Percentiles rank a stretch among this genome's conserved stretches.
phyloP scores from a whole-genome alignment of 1,140 invertebrate species.

The Trialeurodes vaporariorum region DNA sequence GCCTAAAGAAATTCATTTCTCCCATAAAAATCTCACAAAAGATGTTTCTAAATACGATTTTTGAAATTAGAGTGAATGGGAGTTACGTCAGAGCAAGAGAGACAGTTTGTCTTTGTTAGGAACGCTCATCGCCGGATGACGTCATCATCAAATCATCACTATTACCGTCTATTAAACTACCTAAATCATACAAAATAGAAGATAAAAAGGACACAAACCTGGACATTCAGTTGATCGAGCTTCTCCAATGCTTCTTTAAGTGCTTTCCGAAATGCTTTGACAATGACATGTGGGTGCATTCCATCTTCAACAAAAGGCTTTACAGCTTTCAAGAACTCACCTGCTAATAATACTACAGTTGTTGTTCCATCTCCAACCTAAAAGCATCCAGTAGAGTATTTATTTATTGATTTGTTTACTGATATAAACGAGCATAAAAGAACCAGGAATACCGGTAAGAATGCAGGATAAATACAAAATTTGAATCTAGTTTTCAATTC shows the following conservation, averaged over 20 bases:
- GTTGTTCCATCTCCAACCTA: slow-evolving; percentile 98
- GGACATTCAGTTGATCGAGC: slow-evolving; percentile 76
- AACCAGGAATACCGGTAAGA: not conserved
- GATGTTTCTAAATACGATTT: too few relatives aligned
- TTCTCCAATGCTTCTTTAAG: slow-evolving; percentile 67
- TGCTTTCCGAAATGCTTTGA: slow-evolving; percentile 74
- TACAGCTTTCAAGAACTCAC: slow-evolving; percentile 89
- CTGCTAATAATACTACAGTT: slow-evolving; percentile 87
- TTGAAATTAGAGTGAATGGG: too few relatives aligned
- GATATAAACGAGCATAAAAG: not conserved
- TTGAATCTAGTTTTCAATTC: not conserved
- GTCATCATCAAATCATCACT: too few relatives aligned
- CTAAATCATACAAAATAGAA: too few relatives aligned
- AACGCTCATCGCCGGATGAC: too few relatives aligned
- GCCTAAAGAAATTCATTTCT: too few relatives aligned
- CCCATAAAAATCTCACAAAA: too few relatives aligned
- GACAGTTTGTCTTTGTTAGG: too few relatives aligned
- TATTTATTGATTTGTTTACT: not conserved
- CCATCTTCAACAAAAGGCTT: slow-evolving; percentile 95
- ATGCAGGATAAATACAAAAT: not conserved
- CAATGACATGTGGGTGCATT: slow-evolving; percentile 88
- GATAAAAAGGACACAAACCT: too few relatives aligned
- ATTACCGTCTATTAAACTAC: too few relatives aligned
- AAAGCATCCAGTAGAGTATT: slow-evolving; percentile 15
- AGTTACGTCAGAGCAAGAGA: too few relatives aligned